Conservation (phyloP, 2,797 vertebrate species). For the Sciaenops ocellatus region DNA sequence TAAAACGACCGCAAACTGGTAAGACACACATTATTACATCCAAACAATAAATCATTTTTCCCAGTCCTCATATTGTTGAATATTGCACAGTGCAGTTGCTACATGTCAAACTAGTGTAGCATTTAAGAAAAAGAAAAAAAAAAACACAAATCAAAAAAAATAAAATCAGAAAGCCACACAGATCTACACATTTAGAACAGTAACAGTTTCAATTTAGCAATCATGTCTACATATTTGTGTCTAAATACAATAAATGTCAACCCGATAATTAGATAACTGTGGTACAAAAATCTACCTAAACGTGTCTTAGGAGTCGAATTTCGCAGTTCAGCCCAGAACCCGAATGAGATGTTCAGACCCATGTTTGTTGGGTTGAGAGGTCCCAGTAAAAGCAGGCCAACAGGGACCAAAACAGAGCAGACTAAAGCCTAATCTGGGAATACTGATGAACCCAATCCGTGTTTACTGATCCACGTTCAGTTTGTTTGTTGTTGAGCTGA, state of each 20-base stretch:
- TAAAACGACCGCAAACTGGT: constrained; percentile 94
- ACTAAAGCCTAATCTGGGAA: constrained; percentile 5
- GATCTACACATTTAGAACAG: constrained; percentile 91
- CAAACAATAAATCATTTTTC: constrained; percentile 90
- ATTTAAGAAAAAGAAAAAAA: constrained; percentile 87
- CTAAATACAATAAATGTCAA: constrained; percentile 87
- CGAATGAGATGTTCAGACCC: constrained; percentile 38
- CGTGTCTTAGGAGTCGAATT: constrained; percentile 42
- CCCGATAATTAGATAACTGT: constrained; percentile 90
- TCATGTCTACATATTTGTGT: constrained; percentile 89
- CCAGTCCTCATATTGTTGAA: constrained; percentile 98
- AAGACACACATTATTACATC: constrained; percentile 95
- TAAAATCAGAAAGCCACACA: constrained; percentile 87
- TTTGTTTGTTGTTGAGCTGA: not conserved
- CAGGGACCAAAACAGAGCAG: not conserved
- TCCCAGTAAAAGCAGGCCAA: constrained; percentile 21
- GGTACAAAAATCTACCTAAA: constrained; percentile 88
- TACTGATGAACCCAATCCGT: not conserved
- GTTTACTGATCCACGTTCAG: not conserved
- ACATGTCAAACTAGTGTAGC: constrained; percentile 99
- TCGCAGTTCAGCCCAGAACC: constrained; percentile 47
- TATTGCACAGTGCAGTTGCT: constrained; percentile 99
- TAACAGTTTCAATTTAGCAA: constrained; percentile 93
- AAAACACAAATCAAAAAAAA: constrained; percentile 76
- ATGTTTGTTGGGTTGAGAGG: constrained; percentile 1